Evolutionary conservation across 2,113 vertebrate genomes (phyloP).

Genomic region (Crypturellus undulatus): DNA sequence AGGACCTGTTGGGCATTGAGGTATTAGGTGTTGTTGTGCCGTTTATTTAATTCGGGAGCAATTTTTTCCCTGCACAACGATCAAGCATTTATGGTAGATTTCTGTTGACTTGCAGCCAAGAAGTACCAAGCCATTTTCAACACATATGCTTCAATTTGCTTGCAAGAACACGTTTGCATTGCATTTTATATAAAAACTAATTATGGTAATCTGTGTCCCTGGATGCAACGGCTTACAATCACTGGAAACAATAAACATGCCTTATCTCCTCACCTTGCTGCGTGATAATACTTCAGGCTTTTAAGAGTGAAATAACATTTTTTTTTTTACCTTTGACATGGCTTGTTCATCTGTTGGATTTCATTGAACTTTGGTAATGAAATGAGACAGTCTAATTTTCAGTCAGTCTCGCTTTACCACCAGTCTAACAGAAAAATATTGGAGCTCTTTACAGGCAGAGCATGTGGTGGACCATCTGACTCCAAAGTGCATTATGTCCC

Average conservation of each 20-base stretch:
- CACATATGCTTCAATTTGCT: not conserved
- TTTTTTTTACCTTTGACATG: not conserved
- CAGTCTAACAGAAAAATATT: not conserved
- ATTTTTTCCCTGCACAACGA: not conserved
- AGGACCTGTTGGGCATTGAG: accelerated
- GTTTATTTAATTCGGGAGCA: not conserved
- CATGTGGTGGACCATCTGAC: not conserved
- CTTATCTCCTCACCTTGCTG: not conserved
- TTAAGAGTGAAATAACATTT: not conserved
- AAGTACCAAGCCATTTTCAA: not conserved
- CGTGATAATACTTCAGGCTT: not conserved
- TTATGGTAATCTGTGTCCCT: not conserved
- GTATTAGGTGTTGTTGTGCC: not conserved
- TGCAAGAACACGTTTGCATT: not conserved
- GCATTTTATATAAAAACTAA: not conserved
- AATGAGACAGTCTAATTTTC: not conserved
- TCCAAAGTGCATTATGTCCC: not conserved
- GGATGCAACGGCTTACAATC: not conserved
- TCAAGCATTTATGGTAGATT: not conserved
- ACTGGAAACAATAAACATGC: not conserved
- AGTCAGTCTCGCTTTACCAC: not conserved
- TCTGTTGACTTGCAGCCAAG: not conserved
- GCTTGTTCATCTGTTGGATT: not conserved
- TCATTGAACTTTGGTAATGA: not conserved
- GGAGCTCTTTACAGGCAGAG: not conserved